Evolutionary conservation across 2,113 vertebrate species (phyloP), one percentile per base, ranked within the genome.

Genomic region (Acrocephalus arundinaceus): DNA sequence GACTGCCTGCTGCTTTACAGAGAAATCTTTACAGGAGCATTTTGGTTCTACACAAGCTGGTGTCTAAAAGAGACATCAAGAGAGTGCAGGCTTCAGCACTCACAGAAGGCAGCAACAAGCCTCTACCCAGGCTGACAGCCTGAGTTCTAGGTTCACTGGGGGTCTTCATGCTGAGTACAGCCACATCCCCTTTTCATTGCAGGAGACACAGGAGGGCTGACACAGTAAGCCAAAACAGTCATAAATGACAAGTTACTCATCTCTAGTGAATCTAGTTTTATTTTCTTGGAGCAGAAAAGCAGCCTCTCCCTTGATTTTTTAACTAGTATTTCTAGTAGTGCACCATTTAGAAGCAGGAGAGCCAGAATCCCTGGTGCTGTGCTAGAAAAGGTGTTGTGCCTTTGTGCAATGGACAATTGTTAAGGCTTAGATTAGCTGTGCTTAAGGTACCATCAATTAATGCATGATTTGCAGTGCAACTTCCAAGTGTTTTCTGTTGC

Each of bases 401-500:
- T 68, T 57, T 76, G 70, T 30, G 37, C 76, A 72, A 30, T 6
- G 55, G 30, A n/a, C 5, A 17, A 9, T 23, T 82, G 68, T 66
- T 35, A 93, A 89, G 37, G n/a, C 66, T 93, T 77, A 68, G 39
- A 28, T 80, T 48, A 58, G 78, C 68, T 85, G 52, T 9, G 23
- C 59, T 74, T 61, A 86, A 92, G 72, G 63, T 6, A 77, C 13
- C 82, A 78, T 59, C 87, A 57, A 78, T 48, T 61, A 81, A 78
- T 28, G 63, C 33, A 45, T 49, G 54, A 74, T 70, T 66, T 54
- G 67, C 71, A 93, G 94, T 97, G 97, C 95, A 96, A 96, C 93
- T 94, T 89, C 89, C 92, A 87, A 85, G 62, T 94, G 91, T 91
- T 91, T 94, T 87, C 89, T 88, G 85, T 90, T 96, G 96, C 93